A percentile compares a stretch with the other conserved stretches of the same genome.
phyloP scores from a whole-genome alignment of 2,113 vertebrate species.

The Romanogobio albipinnatus region DNA sequence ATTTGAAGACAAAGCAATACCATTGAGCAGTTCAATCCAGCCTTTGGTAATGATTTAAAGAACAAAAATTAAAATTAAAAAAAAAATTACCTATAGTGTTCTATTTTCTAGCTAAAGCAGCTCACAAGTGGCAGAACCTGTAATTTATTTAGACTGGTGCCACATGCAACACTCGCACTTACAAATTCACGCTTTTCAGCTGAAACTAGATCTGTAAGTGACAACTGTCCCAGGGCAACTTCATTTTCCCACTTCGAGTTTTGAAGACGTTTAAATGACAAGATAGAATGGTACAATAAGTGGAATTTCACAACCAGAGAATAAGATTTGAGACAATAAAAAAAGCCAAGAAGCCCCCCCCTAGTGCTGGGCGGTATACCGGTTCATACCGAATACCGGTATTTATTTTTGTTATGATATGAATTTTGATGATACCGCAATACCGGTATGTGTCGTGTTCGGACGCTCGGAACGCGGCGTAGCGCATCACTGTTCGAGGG shows the following conservation, averaged over 20 bases:
- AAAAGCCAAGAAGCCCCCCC: background rate
- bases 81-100: background rate
- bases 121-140: background rate
- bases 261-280: background rate
- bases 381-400: no score
- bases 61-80: background rate
- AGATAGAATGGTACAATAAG: background rate
- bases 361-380: no score
- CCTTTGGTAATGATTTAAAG: background rate
- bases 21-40: background rate
- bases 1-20: background rate
- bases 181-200: background rate
- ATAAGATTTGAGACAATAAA: background rate
- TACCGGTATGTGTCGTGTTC: no score
- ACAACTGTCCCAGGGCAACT: constrained; percentile 2
- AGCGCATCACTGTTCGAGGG: no score
- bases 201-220: background rate
- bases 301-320: background rate
- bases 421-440: no score
- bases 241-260: constrained; percentile 5
- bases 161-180: background rate
- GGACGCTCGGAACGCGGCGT: no score
- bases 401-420: no score
- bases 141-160: background rate
- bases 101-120: background rate